Base-by-base conservation (phyloP, 2,797 vertebrate species). In the Netta rufina region DNA sequence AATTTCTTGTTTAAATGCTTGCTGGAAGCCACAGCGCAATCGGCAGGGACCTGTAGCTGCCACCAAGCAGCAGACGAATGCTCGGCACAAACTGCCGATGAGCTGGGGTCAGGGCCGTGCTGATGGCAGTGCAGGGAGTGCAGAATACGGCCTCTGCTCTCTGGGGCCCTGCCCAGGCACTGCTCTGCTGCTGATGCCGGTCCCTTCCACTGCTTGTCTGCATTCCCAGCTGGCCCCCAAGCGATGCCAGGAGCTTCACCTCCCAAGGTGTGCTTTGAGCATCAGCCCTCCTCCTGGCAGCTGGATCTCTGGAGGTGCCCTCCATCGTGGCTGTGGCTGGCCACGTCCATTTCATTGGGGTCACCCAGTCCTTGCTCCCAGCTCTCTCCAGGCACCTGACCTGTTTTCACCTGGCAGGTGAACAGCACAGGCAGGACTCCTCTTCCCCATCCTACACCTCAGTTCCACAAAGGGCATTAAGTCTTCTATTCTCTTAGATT, bases 121-220 rank as follows among this genome's bases (percentile, higher is more conserved):
- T 4, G 58, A 1, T 0, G 0, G 45, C 16, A 1, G 21, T 71
- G 60, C 78, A 0, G 16, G 45, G 13, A 1, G 21, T 67, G 60
- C 78, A 0, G 12, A 66, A 43, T 9, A 4, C 25, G 21, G 0
- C n/a, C 64, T 75, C 67, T 27, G 62, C 2, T 19, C 30, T 32
- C 66, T 30, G 41, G 49, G 49, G 8, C 25, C 45, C 39, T 41
- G 28, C 60, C 60, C 2, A 2, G 19, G 32, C 39, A 18, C 56
- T 24, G 2, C 21, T 69, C 22, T 1, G 0, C 1, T 36, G 38
- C 33, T 4, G 2, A 19, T 67, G 61, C n/a, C 8, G 38, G 54
- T 3, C 20, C 16, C 45, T 4, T 28, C 9, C 7, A 0, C 47
- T 6, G 21, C 39, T 61, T n/a, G 51, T 72, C 33, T 41, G 19